phyloP scores from a whole-genome alignment of 1,140 invertebrate species.

The Plodia interpunctella region DNA sequence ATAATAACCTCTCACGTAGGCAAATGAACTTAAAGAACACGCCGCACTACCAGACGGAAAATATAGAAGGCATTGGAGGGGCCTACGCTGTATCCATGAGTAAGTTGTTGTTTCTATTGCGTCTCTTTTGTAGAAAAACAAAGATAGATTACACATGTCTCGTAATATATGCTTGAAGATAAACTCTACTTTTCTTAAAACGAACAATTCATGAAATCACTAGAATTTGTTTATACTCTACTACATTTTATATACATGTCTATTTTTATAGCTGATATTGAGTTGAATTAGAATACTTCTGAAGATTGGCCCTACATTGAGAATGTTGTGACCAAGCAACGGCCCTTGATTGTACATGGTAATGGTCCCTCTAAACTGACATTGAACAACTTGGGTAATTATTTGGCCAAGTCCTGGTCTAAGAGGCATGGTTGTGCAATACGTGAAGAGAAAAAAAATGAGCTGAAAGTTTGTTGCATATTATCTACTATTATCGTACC shows the following conservation, averaged over 20 bases:
- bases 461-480: constrained; percentile 62
- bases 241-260: no score
- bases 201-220: no score
- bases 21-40: constrained; percentile 22
- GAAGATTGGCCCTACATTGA: constrained; percentile 81
- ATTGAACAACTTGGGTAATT: constrained; percentile 92
- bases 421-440: constrained; percentile 85
- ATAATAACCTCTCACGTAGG: constrained; percentile 13
- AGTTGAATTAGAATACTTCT: constrained; percentile 82
- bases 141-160: no score
- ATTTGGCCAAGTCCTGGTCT: constrained; percentile 92
- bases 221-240: no score
- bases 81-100: no score
- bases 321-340: constrained; percentile 88
- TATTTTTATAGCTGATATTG: constrained; percentile 84
- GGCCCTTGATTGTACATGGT: constrained; percentile 95
- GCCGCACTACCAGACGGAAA: constrained; percentile 10
- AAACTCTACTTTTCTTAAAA: no score
- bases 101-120: no score
- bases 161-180: no score
- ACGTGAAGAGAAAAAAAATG: constrained; percentile 82
- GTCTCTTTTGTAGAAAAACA: no score
- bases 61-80: not conserved
- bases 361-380: constrained; percentile 93
- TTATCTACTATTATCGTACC: no score